Percentiles rank a stretch among this genome's conserved stretches.
These are phyloP conservation scores for Salvator merianae DNA, from an alignment of 2,113 vertebrate genomes.

Conservation along the genomic window DNA sequence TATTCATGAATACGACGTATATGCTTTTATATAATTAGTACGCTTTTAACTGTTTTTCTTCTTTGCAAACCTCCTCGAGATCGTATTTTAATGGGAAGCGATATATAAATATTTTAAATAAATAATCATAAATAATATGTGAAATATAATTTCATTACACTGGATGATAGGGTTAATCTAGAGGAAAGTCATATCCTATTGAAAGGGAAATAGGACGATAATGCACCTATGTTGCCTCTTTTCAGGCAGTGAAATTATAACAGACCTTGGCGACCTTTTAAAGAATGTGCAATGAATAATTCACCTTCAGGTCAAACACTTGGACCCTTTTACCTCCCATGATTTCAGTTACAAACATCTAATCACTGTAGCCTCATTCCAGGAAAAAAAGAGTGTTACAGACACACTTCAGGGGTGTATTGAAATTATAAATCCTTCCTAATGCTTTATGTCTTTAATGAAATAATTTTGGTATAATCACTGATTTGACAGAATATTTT, in stretches of 20 bases:
- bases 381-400: slow-evolving; percentile 13
- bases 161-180: neutral
- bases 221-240: neutral
- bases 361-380: neutral
- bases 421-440: slow-evolving; percentile 30
- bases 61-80: too few species aligned
- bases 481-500: slow-evolving; percentile 39
- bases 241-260: neutral
- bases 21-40: too few species aligned
- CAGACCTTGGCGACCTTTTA: neutral
- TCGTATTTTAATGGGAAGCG: too few species aligned
- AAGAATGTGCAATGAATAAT: neutral
- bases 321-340: neutral
- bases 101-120: too few species aligned
- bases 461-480: slow-evolving; percentile 20
- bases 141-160: neutral
- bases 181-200: neutral
- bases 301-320: neutral
- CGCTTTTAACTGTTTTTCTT: too few species aligned
- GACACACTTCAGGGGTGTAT: accelerated
- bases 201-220: neutral
- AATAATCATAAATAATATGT: too few species aligned
- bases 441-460: slow-evolving; percentile 37
- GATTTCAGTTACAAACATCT: neutral
- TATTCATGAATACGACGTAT: too few species aligned